A percentile compares a stretch with the other conserved stretches of the same genome.
These are phyloP conservation scores for Gymnothorax javanicus DNA, from an alignment of 2,797 vertebrate genomes.

Conservation along the genomic window DNA sequence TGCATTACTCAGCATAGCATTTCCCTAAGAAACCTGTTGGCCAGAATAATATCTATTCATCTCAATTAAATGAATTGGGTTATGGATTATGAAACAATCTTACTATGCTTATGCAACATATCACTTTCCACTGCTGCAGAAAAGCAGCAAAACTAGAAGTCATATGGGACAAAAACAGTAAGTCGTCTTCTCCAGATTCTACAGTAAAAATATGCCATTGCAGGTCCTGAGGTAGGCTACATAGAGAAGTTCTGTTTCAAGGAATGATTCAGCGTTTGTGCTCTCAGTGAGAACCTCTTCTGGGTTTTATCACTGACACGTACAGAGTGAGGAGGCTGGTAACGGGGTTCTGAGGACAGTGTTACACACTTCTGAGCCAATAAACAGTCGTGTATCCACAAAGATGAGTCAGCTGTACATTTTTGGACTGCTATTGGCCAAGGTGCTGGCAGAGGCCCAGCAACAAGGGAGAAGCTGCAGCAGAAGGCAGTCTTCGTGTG, in stretches of 20 bases:
- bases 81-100: not conserved
- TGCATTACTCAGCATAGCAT: slow-evolving; percentile 55
- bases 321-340: not conserved
- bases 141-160: not conserved
- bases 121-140: not conserved
- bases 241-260: not conserved
- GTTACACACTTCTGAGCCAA: not conserved
- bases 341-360: not conserved
- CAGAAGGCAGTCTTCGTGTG: not conserved
- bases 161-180: not conserved
- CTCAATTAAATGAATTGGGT: not conserved
- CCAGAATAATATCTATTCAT: slow-evolving; percentile 19
- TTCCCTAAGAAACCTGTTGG: slow-evolving; percentile 33
- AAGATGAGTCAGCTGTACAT: not conserved
- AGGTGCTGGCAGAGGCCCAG: slow-evolving; percentile 8
- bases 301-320: not conserved
- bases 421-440: not conserved
- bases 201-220: not conserved
- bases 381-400: not conserved
- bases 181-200: not conserved
- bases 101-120: not conserved
- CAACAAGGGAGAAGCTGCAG: not conserved
- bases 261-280: no score
- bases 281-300: not conserved
- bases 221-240: not conserved